Base-by-base conservation (phyloP, 2,797 vertebrate species). In the Pterois miles region DNA sequence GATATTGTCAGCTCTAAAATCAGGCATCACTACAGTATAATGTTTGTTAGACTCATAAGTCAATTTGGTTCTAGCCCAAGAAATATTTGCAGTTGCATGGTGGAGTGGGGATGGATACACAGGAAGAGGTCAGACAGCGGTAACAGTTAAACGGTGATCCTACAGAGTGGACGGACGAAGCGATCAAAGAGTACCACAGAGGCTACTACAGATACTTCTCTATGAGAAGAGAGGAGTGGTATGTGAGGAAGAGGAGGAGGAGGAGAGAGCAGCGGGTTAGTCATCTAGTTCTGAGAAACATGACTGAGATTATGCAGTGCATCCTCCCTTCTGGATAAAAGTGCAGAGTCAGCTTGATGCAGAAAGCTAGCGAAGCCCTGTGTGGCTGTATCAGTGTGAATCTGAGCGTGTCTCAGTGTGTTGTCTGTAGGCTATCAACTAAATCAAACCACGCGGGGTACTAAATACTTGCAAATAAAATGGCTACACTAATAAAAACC, bases 221-320 rank as follows among this genome's bases (percentile, higher is more conserved):
- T 40, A 31, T 12, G 12, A 54, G 43, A 31, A 8, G 71, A 75
- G 56, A 72, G 34, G 69, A 69, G 38, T 12, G 64, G 23, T 68
- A 71, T 22, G 48, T 38, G 75, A 71, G 72, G 70, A 62, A 65
- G 46, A 58, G 46, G 16, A 43, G 64, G 56, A 54, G 65, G 53
- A 68, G 29, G 25, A 54, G 59, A 74, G 67, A 76, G 56, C 80
- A 63, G 71, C 2, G 27, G 69, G 77, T 85, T 84, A 85, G 82
- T 86, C 63, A 76, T 71, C 76, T 33, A 48, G 63, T 67, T 46
- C 77, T 74, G 76, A 82, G 74, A 60, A 85, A 74, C 82, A 80
- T 78, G 67, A 81, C 27, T 57, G 77, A 87, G 76, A 88, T 81
- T 85, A 91, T 87, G 77, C 76, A 81, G 68, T 63, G 78, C 53